Conservation (phyloP, 37 sponge, comb jelly and placozoan species). For the Halisarca cf. caerulea region DNA sequence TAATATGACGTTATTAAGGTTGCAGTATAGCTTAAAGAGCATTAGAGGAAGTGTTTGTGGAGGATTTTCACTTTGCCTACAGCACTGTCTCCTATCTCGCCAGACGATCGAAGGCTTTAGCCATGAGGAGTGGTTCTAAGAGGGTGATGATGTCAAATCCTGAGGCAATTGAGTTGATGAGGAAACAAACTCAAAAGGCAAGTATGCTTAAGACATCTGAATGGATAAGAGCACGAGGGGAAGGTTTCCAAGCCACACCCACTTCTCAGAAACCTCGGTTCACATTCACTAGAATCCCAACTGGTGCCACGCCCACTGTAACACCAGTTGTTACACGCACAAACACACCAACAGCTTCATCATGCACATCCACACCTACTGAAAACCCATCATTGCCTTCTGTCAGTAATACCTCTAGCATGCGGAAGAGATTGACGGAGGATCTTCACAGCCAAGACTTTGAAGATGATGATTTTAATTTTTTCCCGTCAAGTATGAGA, state of each 20-base stretch:
- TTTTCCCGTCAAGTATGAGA: not conserved
- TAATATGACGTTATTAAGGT: slow-evolving; percentile 51
- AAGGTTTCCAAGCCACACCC: not conserved
- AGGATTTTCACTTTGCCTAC: slow-evolving; percentile 94
- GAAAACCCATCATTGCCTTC: not conserved
- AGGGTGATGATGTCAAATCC: slow-evolving; percentile 10
- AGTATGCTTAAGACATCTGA: not conserved
- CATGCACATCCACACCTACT: not conserved
- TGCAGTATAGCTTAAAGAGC: slow-evolving; percentile 60
- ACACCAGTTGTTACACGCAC: not conserved
- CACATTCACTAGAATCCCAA: not conserved
- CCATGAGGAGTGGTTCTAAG: slow-evolving; percentile 36
- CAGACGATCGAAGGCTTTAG: slow-evolving; percentile 44
- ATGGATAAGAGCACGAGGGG: not conserved
- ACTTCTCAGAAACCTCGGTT: not conserved
- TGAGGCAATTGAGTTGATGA: slow-evolving; percentile 6
- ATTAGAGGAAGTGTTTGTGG: slow-evolving; percentile 71
- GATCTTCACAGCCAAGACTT: not conserved
- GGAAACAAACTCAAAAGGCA: not conserved
- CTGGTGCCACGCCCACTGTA: not conserved
- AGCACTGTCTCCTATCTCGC: slow-evolving; percentile 76
- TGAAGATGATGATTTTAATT: slow-evolving; percentile 24
- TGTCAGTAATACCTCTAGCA: not conserved
- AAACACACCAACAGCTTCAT: not conserved
- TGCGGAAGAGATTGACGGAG: not conserved